Base-by-base conservation (phyloP, 2,113 vertebrate species). In the Platycercus adscitus region DNA sequence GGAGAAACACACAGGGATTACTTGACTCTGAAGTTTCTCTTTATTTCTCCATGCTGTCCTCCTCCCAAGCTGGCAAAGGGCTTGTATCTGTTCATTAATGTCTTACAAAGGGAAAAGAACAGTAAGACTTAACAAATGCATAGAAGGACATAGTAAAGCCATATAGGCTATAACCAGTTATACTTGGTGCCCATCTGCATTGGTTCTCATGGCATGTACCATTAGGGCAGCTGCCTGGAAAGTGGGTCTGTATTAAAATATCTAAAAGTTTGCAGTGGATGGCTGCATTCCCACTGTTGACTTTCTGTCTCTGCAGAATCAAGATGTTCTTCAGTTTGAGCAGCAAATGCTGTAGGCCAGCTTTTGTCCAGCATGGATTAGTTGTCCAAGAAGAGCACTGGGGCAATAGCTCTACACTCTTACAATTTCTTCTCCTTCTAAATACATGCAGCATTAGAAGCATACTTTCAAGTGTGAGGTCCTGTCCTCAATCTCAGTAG, bases 21-120 rank as follows among this genome's bases (percentile, higher is more conserved):
- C 75, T 77, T 77, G 81, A 69, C 78, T 95, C 69, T 90, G 37
- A 92, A 93, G 80, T 91, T 92, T 65, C 65, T 96, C 61, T 87
- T 21, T 63, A 49, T 81, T 89, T 87, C 52, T 65, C n/a, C 7
- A 2, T 56, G 66, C 63, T 82, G 16, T 35, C 21, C 12, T 82
- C 63, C 61, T 93, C 39, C 41, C 58, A 65, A 10, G 86, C 41
- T 76, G 61, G 52, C 72, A 81, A 24, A 72, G 56, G 61, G 25
- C 49, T 93, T 65, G 21, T 49, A 9, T 60, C 56, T 60, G 12
- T 81, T 81, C 3, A 1, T 46, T 91, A 47, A 44, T 43, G 35
- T 72, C 80, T 88, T 90, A 52, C 5, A 26, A 60, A 88, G 55
- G 56, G 64, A 81, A 69, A 66, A 86, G 50, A 86, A 2, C n/a